Conservation (phyloP, 2,797 vertebrate species). For the Philypnodon macrostomus region DNA sequence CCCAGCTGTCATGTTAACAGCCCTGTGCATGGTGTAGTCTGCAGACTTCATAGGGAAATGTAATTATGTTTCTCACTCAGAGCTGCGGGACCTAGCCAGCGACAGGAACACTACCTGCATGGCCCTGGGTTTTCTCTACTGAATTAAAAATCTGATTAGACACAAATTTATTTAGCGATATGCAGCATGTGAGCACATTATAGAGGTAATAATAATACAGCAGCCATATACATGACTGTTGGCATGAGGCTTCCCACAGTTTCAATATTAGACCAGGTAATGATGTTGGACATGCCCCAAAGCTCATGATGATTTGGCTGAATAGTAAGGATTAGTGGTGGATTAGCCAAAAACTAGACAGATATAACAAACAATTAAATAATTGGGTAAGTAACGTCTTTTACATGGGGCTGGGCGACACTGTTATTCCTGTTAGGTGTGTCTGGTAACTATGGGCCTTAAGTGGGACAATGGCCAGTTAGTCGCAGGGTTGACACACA, state of each 20-base stretch:
- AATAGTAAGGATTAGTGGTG: conserved; percentile 5
- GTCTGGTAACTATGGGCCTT: too few species aligned
- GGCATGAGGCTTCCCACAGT: not conserved
- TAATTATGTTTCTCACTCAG: conserved; percentile 31
- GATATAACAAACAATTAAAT: too few species aligned
- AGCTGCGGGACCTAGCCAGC: conserved; percentile 10
- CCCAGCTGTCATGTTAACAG: conserved; percentile 9
- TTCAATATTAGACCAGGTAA: conserved; percentile 19
- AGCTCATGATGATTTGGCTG: conserved; percentile 13
- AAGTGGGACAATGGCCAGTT: too few species aligned
- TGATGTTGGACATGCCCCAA: conserved; percentile 15
- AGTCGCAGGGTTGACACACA: too few species aligned
- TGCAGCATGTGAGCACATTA: conserved; percentile 16
- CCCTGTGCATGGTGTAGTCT: too few species aligned
- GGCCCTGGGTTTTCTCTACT: conserved; percentile 7
- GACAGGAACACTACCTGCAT: conserved; percentile 7
- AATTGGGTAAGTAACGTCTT: too few species aligned
- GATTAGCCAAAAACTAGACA: conserved; percentile 6
- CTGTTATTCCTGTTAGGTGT: too few species aligned
- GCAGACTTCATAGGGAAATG: conserved; percentile 17
- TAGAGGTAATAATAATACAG: conserved; percentile 31
- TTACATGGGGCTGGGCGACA: too few species aligned
- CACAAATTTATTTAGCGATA: conserved; percentile 22
- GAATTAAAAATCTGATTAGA: conserved; percentile 40
- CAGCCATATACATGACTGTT: conserved; percentile 14